Evolutionary conservation across 1,140 invertebrate species (phyloP).

Genomic region (Rhopalosiphum padi): DNA sequence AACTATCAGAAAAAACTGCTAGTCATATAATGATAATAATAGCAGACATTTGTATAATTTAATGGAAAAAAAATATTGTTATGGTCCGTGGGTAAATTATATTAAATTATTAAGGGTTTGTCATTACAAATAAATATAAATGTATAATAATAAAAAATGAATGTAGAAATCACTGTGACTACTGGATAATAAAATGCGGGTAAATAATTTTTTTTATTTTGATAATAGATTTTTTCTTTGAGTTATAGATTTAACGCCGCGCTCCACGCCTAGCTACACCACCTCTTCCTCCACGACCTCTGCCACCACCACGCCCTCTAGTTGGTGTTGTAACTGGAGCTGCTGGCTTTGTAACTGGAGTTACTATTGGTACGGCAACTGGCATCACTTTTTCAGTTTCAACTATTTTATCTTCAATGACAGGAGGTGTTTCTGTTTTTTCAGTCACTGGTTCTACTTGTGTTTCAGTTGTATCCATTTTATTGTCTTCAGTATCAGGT

Average conservation of each 20-base stretch:
- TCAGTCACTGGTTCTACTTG: neutral
- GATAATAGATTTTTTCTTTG: neutral
- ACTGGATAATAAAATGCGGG: neutral
- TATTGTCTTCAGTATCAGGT: neutral
- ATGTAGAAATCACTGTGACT: neutral
- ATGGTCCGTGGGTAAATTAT: neutral
- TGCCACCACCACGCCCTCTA: slow-evolving; percentile 22
- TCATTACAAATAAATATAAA: neutral
- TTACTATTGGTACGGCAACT: neutral
- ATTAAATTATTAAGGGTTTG: neutral
- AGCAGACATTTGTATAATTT: neutral
- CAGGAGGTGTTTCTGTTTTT: neutral
- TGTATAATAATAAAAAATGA: slow-evolving; percentile 11
- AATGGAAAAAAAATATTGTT: neutral
- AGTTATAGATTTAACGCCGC: neutral
- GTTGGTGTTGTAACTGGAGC: neutral
- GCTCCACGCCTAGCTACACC: slow-evolving; percentile 5
- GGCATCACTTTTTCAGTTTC: neutral
- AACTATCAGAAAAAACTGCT: slow-evolving; percentile 8
- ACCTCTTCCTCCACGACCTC: slow-evolving; percentile 27
- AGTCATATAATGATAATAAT: neutral
- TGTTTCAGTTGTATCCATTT: neutral
- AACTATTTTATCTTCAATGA: neutral
- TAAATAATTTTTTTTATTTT: neutral
- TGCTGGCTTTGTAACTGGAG: neutral